A percentile compares a stretch with the other conserved stretches of the same genome.
phyloP scores from a whole-genome alignment of 2,797 vertebrate species.

The Darevskia nairensis region DNA sequence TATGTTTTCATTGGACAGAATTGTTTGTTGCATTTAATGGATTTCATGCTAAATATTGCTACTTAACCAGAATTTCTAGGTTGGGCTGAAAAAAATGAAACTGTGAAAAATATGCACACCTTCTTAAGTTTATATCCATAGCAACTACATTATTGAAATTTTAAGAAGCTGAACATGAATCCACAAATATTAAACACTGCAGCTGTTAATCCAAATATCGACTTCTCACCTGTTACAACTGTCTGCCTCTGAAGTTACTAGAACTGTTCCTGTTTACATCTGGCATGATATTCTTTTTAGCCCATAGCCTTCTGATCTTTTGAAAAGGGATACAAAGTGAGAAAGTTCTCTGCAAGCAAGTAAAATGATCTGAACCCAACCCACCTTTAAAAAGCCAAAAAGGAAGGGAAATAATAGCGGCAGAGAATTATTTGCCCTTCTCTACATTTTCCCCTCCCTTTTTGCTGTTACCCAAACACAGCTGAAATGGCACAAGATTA shows the following conservation, averaged over 20 bases:
- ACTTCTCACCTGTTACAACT: background rate
- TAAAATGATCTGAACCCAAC: background rate
- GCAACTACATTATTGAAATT: background rate
- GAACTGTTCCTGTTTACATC: background rate
- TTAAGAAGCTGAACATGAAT: background rate
- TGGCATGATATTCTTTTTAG: background rate
- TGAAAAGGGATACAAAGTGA: constrained; percentile 19
- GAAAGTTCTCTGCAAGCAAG: background rate
- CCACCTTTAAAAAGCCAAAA: background rate
- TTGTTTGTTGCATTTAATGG: background rate
- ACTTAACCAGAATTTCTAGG: background rate
- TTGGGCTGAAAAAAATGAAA: background rate
- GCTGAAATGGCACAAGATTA: background rate
- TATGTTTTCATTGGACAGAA: background rate
- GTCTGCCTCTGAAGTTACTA: constrained; percentile 6
- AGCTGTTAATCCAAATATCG: constrained; percentile 2
- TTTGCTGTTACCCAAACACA: constrained; percentile 25
- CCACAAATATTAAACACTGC: background rate
- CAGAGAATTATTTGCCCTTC: constrained; percentile 23
- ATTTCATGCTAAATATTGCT: background rate
- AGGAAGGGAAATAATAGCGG: background rate
- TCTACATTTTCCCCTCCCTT: background rate
- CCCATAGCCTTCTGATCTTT: background rate
- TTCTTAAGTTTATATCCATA: background rate
- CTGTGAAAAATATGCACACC: background rate